These are phyloP conservation scores for Sericinus montela DNA, from an alignment of 2,888 invertebrate genomes.

Conservation along the genomic window DNA sequence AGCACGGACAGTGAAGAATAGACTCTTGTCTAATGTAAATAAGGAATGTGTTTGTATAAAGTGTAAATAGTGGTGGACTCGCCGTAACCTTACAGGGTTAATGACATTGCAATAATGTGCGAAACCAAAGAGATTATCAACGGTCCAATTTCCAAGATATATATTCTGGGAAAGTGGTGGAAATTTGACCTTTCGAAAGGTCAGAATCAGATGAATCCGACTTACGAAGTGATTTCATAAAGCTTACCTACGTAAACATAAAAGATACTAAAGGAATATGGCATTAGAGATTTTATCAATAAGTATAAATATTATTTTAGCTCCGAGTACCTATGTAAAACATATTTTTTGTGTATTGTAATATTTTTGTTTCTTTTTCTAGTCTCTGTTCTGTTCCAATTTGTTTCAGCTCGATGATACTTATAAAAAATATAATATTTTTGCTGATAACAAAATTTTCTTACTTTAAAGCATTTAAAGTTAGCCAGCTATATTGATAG, in stretches of 20 bases:
- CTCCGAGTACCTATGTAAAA: too few species aligned
- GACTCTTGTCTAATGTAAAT: constrained; percentile 57
- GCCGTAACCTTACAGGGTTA: constrained; percentile 29
- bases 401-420: constrained; percentile 12
- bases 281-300: neutral
- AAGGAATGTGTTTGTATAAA: constrained; percentile 40
- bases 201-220: too few species aligned
- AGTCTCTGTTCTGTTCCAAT: constrained; percentile 31
- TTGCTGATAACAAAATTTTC: too few species aligned
- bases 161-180: too few species aligned
- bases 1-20: constrained; percentile 41
- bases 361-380: constrained; percentile 23
- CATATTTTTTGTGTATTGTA: neutral
- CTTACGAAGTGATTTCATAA: constrained; percentile 17
- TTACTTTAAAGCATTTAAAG: too few species aligned
- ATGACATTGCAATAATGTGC: constrained; percentile 32
- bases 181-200: neutral
- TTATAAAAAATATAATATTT: too few species aligned
- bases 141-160: too few species aligned
- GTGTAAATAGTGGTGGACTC: constrained; percentile 48
- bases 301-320: too few species aligned
- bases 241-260: neutral
- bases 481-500: too few species aligned
- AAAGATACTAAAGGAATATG: neutral
- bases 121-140: constrained; percentile 70